Conservation (phyloP, 2,888 invertebrate genomes). For the Drosophila robusta region DNA sequence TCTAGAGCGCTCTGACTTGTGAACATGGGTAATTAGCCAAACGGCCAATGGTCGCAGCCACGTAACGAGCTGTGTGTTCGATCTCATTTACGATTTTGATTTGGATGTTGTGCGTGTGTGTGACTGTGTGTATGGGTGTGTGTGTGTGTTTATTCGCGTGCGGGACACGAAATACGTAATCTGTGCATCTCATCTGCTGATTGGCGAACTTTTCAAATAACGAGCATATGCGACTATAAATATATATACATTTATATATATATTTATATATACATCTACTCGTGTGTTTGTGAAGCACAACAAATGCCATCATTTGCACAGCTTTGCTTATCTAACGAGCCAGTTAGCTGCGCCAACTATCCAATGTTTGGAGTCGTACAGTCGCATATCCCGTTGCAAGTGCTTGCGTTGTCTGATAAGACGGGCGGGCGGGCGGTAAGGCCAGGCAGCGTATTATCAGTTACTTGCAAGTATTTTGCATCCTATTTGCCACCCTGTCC, state of each 20-base stretch:
- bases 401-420: conserved; percentile 40
- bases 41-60: conserved; percentile 9
- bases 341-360: conserved; percentile 29
- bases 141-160: conserved; percentile 8
- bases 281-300: conserved; percentile 8
- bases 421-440: neutral
- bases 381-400: conserved; percentile 33
- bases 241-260: conserved; percentile 14
- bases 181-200: conserved; percentile 51
- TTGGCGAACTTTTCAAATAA: conserved; percentile 60
- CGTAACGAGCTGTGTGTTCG: conserved; percentile 40
- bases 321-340: conserved; percentile 57
- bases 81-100: conserved; percentile 59
- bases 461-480: conserved; percentile 83
- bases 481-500: conserved; percentile 52
- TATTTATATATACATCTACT: neutral
- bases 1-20: neutral
- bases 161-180: conserved; percentile 39
- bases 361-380: conserved; percentile 9
- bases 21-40: conserved; percentile 58
- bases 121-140: conserved; percentile 8
- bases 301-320: conserved; percentile 54
- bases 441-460: conserved; percentile 73
- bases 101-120: conserved; percentile 36
- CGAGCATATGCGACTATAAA: conserved; percentile 45